Percentiles rank a stretch among this genome's conserved stretches.
Evolutionary conservation across 2,888 invertebrate genomes (phyloP).

Genomic region (Lasioglossum calceatum): DNA sequence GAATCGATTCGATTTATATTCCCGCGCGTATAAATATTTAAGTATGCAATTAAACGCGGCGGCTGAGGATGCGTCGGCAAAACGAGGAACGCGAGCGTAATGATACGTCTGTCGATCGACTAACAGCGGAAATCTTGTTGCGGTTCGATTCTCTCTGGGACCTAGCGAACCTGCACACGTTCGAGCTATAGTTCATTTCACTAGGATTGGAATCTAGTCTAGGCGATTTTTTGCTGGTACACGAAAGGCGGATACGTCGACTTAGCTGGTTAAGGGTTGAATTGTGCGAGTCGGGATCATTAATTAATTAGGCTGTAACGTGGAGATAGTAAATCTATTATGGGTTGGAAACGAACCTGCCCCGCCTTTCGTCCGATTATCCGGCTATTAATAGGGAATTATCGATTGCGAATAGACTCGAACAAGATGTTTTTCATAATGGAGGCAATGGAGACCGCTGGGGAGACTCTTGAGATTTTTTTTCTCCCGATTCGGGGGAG

Average conservation of each 20-base stretch:
- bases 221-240: not conserved
- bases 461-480: not conserved
- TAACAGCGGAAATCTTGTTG: constrained; percentile 55
- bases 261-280: not conserved
- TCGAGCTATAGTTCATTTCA: not conserved
- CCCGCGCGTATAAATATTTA: constrained; percentile 55
- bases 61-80: constrained; percentile 7
- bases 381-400: not conserved
- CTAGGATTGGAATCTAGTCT: not conserved
- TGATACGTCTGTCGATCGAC: constrained; percentile 54
- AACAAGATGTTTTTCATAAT: not conserved
- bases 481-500: not conserved
- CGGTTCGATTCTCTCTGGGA: not conserved
- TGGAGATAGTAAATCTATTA: not conserved
- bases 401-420: not conserved
- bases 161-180: not conserved
- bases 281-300: not conserved
- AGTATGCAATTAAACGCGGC: constrained; percentile 45
- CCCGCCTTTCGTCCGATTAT: not conserved
- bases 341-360: not conserved
- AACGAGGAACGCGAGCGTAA: constrained; percentile 53
- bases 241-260: not conserved
- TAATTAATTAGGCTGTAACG: not conserved
- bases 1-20: constrained; percentile 62
- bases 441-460: not conserved